phyloP scores from a whole-genome alignment of 2,113 vertebrate species.

The Festucalex cinctus region DNA sequence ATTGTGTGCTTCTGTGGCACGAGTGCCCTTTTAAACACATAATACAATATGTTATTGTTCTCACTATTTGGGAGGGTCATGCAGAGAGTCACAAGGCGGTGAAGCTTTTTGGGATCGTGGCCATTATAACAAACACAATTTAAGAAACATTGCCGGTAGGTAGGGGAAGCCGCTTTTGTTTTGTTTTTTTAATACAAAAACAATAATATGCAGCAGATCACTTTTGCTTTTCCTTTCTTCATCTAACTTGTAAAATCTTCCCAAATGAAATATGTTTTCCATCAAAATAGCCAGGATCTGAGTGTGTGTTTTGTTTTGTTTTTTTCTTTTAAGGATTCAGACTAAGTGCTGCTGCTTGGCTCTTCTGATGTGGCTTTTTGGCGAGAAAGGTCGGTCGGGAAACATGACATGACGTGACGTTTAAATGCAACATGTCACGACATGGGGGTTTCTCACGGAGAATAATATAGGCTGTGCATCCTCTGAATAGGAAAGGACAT shows the following conservation, averaged over 20 bases:
- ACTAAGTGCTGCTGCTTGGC: not conserved
- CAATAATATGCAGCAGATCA: constrained; percentile 64
- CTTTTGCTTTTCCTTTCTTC: constrained; percentile 23
- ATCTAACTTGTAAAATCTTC: constrained; percentile 63
- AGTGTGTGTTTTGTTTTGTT: not conserved
- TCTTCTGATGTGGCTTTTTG: not conserved
- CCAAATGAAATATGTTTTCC: constrained; percentile 62
- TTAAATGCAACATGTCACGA: not conserved
- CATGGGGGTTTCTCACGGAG: too few species aligned
- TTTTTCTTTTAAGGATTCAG: not conserved
- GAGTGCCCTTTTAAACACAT: constrained; percentile 10
- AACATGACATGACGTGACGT: not conserved
- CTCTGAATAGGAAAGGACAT: not conserved
- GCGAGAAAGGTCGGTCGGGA: not conserved
- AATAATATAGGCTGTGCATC: not conserved
- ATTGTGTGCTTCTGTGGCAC: constrained; percentile 42
- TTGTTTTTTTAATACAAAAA: constrained; percentile 41
- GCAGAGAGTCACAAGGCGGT: constrained; percentile 51
- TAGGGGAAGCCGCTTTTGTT: not conserved
- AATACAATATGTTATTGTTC: constrained; percentile 46
- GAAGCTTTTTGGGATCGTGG: constrained; percentile 40
- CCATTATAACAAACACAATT: not conserved
- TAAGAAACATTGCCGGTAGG: not conserved
- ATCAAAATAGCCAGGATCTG: constrained; percentile 17
- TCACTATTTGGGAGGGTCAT: constrained; percentile 64